Evolutionary conservation across 2,113 vertebrate genomes (phyloP).

Genomic region (Notarius lentiginosus): DNA sequence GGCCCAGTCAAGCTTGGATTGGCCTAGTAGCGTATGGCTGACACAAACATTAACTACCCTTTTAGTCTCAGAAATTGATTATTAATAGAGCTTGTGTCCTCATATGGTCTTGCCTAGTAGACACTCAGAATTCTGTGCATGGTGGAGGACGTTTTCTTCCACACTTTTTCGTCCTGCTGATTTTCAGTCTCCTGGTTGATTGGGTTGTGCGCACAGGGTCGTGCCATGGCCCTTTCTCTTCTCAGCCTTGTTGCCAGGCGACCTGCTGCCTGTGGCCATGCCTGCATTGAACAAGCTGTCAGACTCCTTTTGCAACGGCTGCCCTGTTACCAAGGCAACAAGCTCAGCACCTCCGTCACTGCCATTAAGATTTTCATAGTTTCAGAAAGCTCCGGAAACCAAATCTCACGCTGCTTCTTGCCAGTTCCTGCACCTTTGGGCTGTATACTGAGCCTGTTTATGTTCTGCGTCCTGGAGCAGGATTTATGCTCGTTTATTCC

Average conservation of each 20-base stretch:
- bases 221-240: conserved; percentile 33
- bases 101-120: not conserved
- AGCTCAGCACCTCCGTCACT: conserved; percentile 33
- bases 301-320: conserved; percentile 44
- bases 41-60: not conserved
- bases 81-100: not conserved
- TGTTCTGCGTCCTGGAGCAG: not conserved
- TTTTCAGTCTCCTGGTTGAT: conserved; percentile 33
- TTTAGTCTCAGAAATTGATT: not conserved
- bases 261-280: conserved; percentile 46
- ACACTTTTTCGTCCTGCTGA: conserved; percentile 12
- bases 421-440: not conserved
- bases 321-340: conserved; percentile 45
- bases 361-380: conserved; percentile 44
- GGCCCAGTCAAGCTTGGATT: not conserved
- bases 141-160: not conserved
- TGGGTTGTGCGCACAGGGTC: conserved; percentile 1
- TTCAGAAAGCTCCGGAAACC: conserved; percentile 39
- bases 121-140: not conserved
- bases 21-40: not conserved
- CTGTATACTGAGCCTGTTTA: not conserved
- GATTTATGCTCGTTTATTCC: not conserved
- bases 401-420: not conserved
- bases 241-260: conserved; percentile 49
- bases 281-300: conserved; percentile 48